Base-by-base conservation (phyloP, 2,113 vertebrate species). In the Cardinalis cardinalis region DNA sequence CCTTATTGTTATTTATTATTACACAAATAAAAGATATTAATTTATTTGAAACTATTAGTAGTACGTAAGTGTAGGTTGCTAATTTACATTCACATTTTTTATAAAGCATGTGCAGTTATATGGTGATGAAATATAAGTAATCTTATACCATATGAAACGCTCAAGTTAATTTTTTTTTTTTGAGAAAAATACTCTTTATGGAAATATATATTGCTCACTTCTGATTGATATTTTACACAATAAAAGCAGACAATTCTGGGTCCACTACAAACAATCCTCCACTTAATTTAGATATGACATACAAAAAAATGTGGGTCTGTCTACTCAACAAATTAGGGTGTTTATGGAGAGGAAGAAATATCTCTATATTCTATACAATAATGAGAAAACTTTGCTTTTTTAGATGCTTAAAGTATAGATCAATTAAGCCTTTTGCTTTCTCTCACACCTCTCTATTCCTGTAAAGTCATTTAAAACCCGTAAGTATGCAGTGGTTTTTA, bases 1-100 rank as follows among this genome's bases (percentile, higher is more conserved):
- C 10, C 38, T 76, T 65, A 61, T 32, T 84, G 3, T 51, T 82
- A 85, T 73, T 73, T 91, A 58, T 68, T 81, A 53, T 66, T 71
- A 48, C 9, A 71, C 3, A 70, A 73, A 73, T 55, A 7, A 83
- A 56, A 79, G 0, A 38, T 15, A 70, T 40, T 87, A 43, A 70
- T 61, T 87, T 78, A 55, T 34, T 31, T 48, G 21, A 20, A 68
- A 66, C 24, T 74, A 52, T 48, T 78, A 90, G 55, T 12, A 65
- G 14, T 44, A 38, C 23, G 74, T 44, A 80, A 48, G 12, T 31
- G 10, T 24, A 58, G 10, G 4, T 43, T 84, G 10, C 21, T 56
- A 32, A 65, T 72, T 85, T 65, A 36, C 6, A 48, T 28, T 86
- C 43, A 65, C 6, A 59, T 28, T 28, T 63, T 20, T 59, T 82